A percentile compares a stretch with the other conserved stretches of the same genome.
These are phyloP conservation scores for Potorous gilbertii DNA, from an alignment of 2,797 vertebrate genomes.

Conservation along the genomic window DNA sequence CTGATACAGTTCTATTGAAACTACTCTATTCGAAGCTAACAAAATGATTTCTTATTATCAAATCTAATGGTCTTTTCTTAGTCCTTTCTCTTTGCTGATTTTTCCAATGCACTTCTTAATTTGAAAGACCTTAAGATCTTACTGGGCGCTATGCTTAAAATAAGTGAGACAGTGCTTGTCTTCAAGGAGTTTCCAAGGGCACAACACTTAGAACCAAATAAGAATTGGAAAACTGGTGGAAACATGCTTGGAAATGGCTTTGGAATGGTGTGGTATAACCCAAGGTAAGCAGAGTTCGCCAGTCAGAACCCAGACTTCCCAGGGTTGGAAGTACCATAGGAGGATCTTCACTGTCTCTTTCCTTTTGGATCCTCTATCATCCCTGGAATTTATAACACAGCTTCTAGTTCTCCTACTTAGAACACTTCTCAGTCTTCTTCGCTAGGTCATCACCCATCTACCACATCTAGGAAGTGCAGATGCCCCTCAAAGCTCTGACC, in stretches of 20 bases:
- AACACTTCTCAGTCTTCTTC: neutral
- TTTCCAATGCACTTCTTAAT: neutral
- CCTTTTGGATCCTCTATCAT: neutral
- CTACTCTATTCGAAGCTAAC: neutral
- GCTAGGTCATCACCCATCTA: neutral
- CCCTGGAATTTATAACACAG: neutral
- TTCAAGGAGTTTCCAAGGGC: neutral
- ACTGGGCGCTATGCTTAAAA: neutral
- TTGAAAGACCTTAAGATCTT: neutral
- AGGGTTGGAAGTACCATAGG: neutral
- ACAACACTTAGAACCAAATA: neutral
- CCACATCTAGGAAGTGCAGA: neutral
- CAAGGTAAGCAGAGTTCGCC: neutral
- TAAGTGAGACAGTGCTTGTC: neutral
- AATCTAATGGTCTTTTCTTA: neutral
- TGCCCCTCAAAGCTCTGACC: neutral
- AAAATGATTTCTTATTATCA: neutral
- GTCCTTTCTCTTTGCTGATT: neutral
- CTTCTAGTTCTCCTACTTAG: neutral
- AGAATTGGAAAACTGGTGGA: neutral
- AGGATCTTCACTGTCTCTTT: neutral
- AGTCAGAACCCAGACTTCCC: neutral
- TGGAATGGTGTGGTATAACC: neutral
- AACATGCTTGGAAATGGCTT: neutral
- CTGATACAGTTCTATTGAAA: neutral